Evolutionary conservation across 2,113 vertebrate genomes (phyloP).

Genomic region (Sylvietta virens): DNA sequence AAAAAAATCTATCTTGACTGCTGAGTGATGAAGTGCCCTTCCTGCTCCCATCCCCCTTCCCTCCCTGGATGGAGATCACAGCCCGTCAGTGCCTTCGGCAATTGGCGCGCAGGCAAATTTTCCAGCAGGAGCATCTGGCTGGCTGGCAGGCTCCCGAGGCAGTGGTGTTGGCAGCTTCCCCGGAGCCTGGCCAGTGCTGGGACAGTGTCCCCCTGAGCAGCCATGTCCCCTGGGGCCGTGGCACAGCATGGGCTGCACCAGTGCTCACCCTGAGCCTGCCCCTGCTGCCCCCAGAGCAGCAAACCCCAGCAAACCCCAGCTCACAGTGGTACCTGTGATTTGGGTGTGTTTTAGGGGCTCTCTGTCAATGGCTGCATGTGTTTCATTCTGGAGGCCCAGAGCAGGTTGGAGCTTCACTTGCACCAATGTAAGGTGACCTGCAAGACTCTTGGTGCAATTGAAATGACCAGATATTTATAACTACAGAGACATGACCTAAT

Average conservation of each 20-base stretch:
- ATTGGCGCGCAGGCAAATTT: background rate
- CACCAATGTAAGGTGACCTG: background rate
- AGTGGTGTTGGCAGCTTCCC: background rate
- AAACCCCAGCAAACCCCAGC: background rate
- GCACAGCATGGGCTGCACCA: fast-evolving
- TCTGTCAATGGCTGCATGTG: background rate
- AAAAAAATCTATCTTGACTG: background rate
- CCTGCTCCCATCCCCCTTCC: background rate
- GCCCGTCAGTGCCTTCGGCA: background rate
- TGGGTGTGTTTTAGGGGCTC: background rate
- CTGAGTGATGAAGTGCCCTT: background rate
- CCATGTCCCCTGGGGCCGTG: fast-evolving
- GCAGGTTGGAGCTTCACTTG: fast-evolving
- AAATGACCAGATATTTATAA: background rate
- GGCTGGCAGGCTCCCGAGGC: background rate
- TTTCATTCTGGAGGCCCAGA: background rate
- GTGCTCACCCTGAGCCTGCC: background rate
- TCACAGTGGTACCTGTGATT: fast-evolving
- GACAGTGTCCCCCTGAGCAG: background rate
- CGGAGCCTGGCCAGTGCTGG: background rate
- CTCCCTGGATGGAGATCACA: constrained; percentile 33
- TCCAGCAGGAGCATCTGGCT: constrained; percentile 51
- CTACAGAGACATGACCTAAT: background rate
- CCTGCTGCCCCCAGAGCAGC: background rate
- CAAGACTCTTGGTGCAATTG: background rate